Base-by-base conservation (phyloP, 2,888 invertebrate species). In the Himalopsyche anomala region DNA sequence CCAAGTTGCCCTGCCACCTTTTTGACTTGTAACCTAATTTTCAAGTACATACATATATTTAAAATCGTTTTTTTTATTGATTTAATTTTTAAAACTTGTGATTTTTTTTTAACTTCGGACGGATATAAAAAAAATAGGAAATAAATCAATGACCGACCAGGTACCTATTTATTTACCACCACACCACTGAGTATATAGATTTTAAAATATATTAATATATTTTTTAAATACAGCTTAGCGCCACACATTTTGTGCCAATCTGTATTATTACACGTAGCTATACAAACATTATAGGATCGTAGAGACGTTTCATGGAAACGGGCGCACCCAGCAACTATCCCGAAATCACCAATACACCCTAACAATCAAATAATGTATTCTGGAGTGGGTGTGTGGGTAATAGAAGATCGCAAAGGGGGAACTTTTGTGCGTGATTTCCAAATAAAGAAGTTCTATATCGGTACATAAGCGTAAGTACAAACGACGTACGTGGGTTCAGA, bases 401-500 rank as follows among this genome's bases (percentile, higher is more conserved):
- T 85, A 12, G 81, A 81, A 85, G 81, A 69, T 85, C 84, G 54
- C 45, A 69, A 56, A 87, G 89, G 89, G 89, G 89, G 80, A 87
- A 85, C 88, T 89, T 90, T 88, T 84, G 89, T 88, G 89, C 88
- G 88, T 87, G 88, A 88, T 89, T 89, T 88, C 87, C 85, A 83
- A 89, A 85, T 89, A 88, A 87, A 84, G 85, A 86, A 79, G 80
- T 56, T 89, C 90, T 90, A 89, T 91, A 91, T 54, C 90, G 90
- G 90, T 84, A 90, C 90, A 88, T 91, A 91, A 88, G 89, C 89
- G 88, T 89, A 89, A 28, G 89, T 89, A 85, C 89, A 89, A 86
- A 89, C 89, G 54, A 82, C 86, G 40, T 89, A 86, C 62, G 89
- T 87, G 83, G 89, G 87, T 56, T 84, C 88, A 74, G 88, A 80